phyloP scores from a whole-genome alignment of 1,140 invertebrate species.

The Bilobella aurantiaca region DNA sequence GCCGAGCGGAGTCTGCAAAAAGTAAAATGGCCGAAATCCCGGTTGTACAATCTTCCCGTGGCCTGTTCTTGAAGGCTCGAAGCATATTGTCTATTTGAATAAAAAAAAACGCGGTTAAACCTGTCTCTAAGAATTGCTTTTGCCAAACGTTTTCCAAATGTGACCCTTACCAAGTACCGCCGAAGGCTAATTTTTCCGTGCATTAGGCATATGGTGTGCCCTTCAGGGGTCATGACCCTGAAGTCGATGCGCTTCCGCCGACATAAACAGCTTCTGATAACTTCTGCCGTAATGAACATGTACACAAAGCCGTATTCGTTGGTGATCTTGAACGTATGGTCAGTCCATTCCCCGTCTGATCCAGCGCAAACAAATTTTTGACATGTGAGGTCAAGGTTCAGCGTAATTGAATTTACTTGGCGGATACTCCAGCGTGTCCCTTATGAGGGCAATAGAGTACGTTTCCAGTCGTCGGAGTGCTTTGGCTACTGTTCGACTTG shows the following conservation, averaged over 20 bases:
- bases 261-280: background rate
- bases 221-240: background rate
- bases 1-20: background rate
- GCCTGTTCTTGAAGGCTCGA: background rate
- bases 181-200: background rate
- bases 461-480: no score
- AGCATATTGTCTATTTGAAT: background rate
- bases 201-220: background rate
- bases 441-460: background rate
- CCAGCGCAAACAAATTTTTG: background rate
- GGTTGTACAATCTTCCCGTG: background rate
- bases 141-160: no score
- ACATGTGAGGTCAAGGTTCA: background rate
- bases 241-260: background rate
- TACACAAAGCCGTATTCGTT: background rate
- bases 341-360: background rate
- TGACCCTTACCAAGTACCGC: background rate
- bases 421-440: background rate
- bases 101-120: no score
- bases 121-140: no score
- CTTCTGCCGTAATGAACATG: background rate
- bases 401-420: background rate
- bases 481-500: no score
- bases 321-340: background rate
- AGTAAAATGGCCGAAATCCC: background rate